Base-by-base conservation (phyloP, 30 jellyfish, hydroid and myxozoan genomes). In the Hydractinia symbiolongicarpus region DNA sequence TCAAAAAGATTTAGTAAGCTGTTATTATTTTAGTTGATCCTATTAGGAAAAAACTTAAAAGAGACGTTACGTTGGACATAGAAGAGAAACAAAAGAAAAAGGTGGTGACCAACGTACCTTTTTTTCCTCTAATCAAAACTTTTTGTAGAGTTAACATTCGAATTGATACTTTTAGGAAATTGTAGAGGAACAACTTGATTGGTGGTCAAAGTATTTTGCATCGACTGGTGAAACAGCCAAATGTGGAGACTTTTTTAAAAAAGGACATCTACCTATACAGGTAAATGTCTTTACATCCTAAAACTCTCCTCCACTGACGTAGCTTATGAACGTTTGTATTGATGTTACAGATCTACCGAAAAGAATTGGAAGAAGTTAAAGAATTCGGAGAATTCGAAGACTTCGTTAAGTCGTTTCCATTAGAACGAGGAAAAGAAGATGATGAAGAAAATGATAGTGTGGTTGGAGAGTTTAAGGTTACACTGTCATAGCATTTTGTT, bases 121-220 rank as follows among this genome's bases (percentile, higher is more conserved):
- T 13, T 58, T 58, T 58, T 11, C 69, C 44, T 30, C 44, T 30
- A 30, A 30, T 30, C 44, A 30, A 30, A 30, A 30, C 44, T 30
- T 30, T 30, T 30, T 30, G 44, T 30, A 30, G 44, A 30, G 40
- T 13, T 64, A 6, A 6, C 74, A 7, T 64, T 64, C 74, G 40
- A 17, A 50, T 66, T 71, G 11, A 15, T n/a, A 57, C 44, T 68
- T 51, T 5, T 75, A 90, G 97, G 96, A 90, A 66, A 49, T 86
- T 60, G 74, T 87, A 9, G 96, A 86, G 9, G 98, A 91, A 61
- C 84, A 84, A 17, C 74, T 86, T 6, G 98, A 91, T 81, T 91
- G 98, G 98, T 91, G 98, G 98, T 91, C 98, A 14, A 91, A 91
- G 73, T 91, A 91, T 72, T 91, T 82, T 76, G 98, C 98, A 8